phyloP scores from a whole-genome alignment of 2,113 vertebrate species.

The Ceyx cyanopectus region DNA sequence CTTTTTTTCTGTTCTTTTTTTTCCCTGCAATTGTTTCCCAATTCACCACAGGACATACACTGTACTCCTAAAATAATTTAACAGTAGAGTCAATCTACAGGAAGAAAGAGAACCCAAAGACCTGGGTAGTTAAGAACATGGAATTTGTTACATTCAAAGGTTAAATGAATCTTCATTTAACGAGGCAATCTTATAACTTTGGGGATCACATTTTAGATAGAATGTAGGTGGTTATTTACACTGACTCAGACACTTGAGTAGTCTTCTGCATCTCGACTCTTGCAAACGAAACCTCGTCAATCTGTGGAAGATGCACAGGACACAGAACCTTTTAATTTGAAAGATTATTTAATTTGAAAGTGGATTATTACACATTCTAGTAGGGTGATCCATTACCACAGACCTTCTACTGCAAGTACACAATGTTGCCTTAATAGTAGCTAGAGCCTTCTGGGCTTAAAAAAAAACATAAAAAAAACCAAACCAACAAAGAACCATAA shows the following conservation, averaged over 20 bases:
- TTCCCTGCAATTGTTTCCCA: not conserved
- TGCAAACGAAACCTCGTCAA: not conserved
- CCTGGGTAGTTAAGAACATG: not conserved
- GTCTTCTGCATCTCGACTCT: not conserved
- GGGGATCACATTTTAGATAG: not conserved
- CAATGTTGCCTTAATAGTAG: constrained; percentile 68
- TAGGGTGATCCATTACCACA: constrained; percentile 26
- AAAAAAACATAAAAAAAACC: constrained; percentile 48
- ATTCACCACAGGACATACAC: not conserved
- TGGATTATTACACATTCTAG: constrained; percentile 59
- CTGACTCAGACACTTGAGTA: not conserved
- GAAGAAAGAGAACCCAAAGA: not conserved
- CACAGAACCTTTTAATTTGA: constrained; percentile 24
- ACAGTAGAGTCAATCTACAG: not conserved
- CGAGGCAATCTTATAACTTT: rapidly evolving
- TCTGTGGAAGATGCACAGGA: not conserved
- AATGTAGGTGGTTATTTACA: not conserved
- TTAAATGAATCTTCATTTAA: not conserved
- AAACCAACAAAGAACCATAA: not conserved
- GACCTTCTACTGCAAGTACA: constrained; percentile 60
- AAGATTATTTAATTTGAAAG: constrained; percentile 33
- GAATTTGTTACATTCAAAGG: not conserved
- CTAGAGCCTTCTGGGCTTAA: constrained; percentile 76
- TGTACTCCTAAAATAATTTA: not conserved
- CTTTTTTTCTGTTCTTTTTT: not conserved